Evolutionary conservation across 1,140 invertebrate genomes (phyloP), one percentile per base, ranked within the genome.

Genomic region (Asbolus verrucosus): DNA sequence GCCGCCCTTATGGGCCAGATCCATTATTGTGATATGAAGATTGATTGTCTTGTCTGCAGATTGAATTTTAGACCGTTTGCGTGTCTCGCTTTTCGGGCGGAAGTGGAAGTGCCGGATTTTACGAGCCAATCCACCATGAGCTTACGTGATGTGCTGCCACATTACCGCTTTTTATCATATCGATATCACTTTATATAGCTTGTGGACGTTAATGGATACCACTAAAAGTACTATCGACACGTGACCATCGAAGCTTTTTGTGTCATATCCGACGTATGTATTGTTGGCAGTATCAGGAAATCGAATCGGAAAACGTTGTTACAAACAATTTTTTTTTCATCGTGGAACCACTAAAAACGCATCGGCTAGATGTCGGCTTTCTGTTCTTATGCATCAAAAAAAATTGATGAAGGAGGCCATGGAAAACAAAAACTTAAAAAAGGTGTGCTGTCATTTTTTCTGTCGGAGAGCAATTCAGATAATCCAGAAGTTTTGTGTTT

Each of bases 31-130:
- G 13, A 41, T 65, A 43, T 43, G 62, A 65, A 65, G 38, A 65
- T 62, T 63, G 61, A 39, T 63, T 63, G 39, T 38, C 18, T 41
- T 39, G 59, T 54, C 46, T 54, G 46, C 46, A 54, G 46, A 54
- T 54, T 54, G 46, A 54, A 54, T 54, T 54, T 54, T 54, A 24
- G 46, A 54, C 46, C 46, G 46, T 54, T 54, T 54, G 46, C 46
- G 46, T 54, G 46, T 54, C 46, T 54, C 46, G 46, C 9, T 54
- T 54, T 54, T 54, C 46, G 19, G 46, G 46, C 46, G 46, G 46
- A 54, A 54, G 46, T 54, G 46, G 46, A 54, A 54, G 46, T 54
- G 46, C 21, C 46, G 46, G 46, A 54, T 54, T 54, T 54, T 54
- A 54, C 27, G 46, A 54, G 46, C 46, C 43, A 50, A 50, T 50